Conservation (phyloP, 2,113 vertebrate genomes). For the Chloropsis cyanopogon region DNA sequence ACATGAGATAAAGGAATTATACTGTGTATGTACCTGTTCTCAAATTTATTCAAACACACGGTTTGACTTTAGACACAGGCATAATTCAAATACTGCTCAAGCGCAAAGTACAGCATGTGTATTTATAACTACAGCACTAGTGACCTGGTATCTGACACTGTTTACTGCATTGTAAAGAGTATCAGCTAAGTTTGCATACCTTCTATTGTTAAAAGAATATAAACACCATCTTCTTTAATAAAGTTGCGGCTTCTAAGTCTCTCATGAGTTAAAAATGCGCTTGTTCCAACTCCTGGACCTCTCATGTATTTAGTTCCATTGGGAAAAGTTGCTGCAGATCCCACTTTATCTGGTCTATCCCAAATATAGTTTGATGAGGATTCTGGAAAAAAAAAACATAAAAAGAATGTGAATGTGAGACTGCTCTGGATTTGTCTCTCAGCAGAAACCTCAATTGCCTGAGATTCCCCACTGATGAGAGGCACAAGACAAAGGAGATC, state of each 20-base stretch:
- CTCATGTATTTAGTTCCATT: slow-evolving; percentile 79
- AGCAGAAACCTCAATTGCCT: not conserved
- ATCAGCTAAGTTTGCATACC: slow-evolving; percentile 65
- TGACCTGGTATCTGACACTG: not conserved
- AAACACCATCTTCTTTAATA: slow-evolving; percentile 81
- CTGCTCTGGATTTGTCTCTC: not conserved
- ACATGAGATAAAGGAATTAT: not conserved
- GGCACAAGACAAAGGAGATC: not conserved
- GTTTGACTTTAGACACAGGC: not conserved
- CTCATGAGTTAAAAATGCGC: slow-evolving; percentile 75
- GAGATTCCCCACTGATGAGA: not conserved
- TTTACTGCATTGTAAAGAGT: not conserved
- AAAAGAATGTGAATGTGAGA: not conserved
- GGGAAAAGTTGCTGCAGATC: slow-evolving; percentile 49
- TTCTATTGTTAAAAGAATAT: slow-evolving; percentile 82
- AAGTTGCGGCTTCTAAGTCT: slow-evolving; percentile 80
- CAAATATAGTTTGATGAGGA: slow-evolving; percentile 63
- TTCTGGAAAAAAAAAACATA: accelerated
- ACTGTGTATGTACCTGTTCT: not conserved
- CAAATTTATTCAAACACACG: not conserved
- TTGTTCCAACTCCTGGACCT: slow-evolving; percentile 72
- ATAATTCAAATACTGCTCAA: not conserved
- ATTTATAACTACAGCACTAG: not conserved
- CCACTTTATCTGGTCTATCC: slow-evolving; percentile 84
- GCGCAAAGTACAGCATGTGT: not conserved